These are phyloP conservation scores for Campoplex nolae DNA, from an alignment of 2,888 invertebrate genomes.

Conservation along the genomic window DNA sequence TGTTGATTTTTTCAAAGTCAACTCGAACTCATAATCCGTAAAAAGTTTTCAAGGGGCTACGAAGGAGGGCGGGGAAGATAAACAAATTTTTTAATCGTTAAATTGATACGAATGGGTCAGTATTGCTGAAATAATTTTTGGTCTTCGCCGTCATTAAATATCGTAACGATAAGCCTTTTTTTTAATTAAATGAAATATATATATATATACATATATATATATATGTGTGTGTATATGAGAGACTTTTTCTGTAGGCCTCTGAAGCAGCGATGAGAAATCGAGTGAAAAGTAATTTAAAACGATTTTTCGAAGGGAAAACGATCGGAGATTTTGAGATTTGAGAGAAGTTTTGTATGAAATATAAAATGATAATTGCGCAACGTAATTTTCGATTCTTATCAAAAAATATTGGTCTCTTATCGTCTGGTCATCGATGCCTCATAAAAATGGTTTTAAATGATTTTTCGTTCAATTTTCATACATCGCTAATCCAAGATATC, in stretches of 20 bases:
- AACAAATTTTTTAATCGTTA: neutral
- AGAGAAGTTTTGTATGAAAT: too few species aligned
- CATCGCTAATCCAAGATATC: slow-evolving; percentile 27
- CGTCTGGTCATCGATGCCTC: neutral
- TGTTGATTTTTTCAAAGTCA: slow-evolving; percentile 49
- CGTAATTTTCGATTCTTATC: neutral
- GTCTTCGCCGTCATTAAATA: neutral
- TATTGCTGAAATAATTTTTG: neutral
- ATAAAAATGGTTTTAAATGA: neutral
- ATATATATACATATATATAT: too few species aligned
- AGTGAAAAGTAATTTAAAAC: too few species aligned
- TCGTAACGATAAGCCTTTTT: too few species aligned
- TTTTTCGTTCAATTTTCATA: slow-evolving; percentile 1
- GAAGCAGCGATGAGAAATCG: too few species aligned
- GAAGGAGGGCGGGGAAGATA: neutral
- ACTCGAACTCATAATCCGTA: neutral
- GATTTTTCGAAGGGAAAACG: neutral
- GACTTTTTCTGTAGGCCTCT: too few species aligned
- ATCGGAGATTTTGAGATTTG: neutral
- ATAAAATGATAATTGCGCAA: neutral
- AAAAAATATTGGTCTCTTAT: neutral
- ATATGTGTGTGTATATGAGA: too few species aligned
- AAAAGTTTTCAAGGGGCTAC: neutral
- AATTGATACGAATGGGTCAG: neutral
- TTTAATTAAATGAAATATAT: too few species aligned